Percentiles rank a stretch among this genome's conserved stretches.
Conservation (phyloP, 2,888 invertebrate genomes). For the Cantharis rufa region DNA sequence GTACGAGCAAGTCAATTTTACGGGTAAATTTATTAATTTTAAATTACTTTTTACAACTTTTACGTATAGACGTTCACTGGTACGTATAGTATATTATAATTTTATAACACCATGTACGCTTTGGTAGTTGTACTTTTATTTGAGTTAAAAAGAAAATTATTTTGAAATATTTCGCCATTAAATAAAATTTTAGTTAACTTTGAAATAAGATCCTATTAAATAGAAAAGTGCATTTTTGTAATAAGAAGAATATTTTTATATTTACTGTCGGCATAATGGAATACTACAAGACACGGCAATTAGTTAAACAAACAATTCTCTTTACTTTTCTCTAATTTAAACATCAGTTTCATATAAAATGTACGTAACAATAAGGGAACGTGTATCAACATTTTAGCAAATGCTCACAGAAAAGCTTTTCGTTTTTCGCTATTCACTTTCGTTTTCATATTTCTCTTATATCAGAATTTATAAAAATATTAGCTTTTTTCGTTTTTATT, state of each 20-base stretch:
- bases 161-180: neutral
- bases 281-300: neutral
- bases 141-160: neutral
- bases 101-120: too few species aligned
- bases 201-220: neutral
- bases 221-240: neutral
- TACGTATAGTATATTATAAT: too few species aligned
- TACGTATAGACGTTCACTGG: neutral
- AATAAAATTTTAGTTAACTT: neutral
- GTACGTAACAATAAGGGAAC: neutral
- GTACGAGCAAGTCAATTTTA: neutral
- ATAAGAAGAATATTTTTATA: neutral
- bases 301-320: neutral
- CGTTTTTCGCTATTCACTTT: neutral
- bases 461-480: neutral
- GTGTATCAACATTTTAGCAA: constrained; percentile 5
- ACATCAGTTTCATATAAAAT: neutral
- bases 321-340: neutral
- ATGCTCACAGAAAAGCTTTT: constrained; percentile 6
- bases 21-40: neutral
- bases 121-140: too few species aligned
- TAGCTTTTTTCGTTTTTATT: neutral
- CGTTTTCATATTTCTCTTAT: neutral
- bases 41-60: neutral
- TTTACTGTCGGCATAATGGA: neutral